Conservation (phyloP, 2,113 vertebrate genomes). For the Campylomormyrus numenius region DNA sequence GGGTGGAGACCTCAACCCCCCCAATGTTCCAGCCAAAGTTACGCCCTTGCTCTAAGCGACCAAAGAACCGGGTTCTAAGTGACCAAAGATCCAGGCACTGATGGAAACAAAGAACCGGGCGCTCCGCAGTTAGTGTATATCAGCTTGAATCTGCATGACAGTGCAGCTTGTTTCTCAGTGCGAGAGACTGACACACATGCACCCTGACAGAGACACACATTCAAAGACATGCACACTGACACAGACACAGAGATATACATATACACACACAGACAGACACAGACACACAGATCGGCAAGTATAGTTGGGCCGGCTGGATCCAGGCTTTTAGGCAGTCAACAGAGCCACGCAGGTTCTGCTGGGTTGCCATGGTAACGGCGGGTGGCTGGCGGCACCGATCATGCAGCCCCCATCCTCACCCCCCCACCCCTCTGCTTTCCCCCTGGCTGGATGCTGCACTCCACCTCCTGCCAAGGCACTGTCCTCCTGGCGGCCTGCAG, state of each 20-base stretch:
- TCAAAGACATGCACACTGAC: slow-evolving; percentile 14
- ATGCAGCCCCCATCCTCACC: not conserved
- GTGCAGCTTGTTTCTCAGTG: not conserved
- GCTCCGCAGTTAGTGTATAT: not conserved
- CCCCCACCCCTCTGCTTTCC: not conserved
- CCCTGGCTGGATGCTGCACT: not conserved
- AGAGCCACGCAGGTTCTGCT: not conserved
- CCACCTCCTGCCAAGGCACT: not conserved
- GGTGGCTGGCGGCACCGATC: not conserved
- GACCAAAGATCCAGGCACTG: not conserved
- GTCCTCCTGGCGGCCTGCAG: not conserved
- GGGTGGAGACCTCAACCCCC: no score
- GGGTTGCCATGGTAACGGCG: slow-evolving; percentile 4
- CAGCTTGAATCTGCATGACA: not conserved
- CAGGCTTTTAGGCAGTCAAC: slow-evolving; percentile 20
- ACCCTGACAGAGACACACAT: not conserved
- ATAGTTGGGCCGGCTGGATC: slow-evolving; percentile 35
- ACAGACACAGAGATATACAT: slow-evolving; percentile 11
- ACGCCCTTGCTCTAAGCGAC: not conserved
- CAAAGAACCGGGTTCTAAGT: not conserved
- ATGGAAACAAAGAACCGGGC: not conserved
- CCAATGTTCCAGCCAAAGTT: no score
- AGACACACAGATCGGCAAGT: slow-evolving; percentile 17
- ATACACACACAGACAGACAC: slow-evolving; percentile 15
- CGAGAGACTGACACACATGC: not conserved